Evolutionary conservation across 2,888 invertebrate species (phyloP), one percentile per base, ranked within the genome.

Genomic region (Coecobrya sp.): DNA sequence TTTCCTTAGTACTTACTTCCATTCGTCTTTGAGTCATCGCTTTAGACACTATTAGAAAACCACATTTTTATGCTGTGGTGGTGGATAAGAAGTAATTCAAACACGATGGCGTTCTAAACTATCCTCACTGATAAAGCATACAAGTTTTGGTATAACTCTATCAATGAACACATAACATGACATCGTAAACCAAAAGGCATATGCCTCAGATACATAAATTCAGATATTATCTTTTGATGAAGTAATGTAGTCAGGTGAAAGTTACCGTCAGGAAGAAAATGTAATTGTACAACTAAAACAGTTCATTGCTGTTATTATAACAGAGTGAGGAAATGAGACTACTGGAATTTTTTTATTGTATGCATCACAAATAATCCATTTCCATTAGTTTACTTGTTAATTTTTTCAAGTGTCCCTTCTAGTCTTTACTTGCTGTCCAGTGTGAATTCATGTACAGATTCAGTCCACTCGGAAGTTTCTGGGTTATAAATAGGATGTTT

Each of bases 401-500:
- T 55, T 81, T 81, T n/a, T 81, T 81, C 0, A n/a, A n/a, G 30
- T 84, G 59, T 16, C 10, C 22, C 55, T 10, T 19, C 25, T 10
- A n/a, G n/a, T 55, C 30, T 11, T 30, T 16, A 19, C 11, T 59
- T 59, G 30, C 45, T 59, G 25, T 90, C 36, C n/a, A 92, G 13
- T 0, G 59, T 19, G 19, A 92, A 89, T 10, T 91, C 70, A 65
- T 87, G 85, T 0, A 42, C 59, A 3, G 89, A 45, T 16, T 93
- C 88, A 2, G 90, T 68, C 94, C 94, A 96, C 52, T 95, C 92
- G n/a, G 95, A 95, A 85, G 95, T 95, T 11, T 86, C 89, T 0
- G 93, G 89, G 70, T 95, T 93, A 27, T 55, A 55, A 68, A 95
- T 94, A 0, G 95, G 95, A 30, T 95, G 94, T 65, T 95, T 95